Base-by-base conservation (phyloP, 2,797 vertebrate species). In the Characodon lateralis region DNA sequence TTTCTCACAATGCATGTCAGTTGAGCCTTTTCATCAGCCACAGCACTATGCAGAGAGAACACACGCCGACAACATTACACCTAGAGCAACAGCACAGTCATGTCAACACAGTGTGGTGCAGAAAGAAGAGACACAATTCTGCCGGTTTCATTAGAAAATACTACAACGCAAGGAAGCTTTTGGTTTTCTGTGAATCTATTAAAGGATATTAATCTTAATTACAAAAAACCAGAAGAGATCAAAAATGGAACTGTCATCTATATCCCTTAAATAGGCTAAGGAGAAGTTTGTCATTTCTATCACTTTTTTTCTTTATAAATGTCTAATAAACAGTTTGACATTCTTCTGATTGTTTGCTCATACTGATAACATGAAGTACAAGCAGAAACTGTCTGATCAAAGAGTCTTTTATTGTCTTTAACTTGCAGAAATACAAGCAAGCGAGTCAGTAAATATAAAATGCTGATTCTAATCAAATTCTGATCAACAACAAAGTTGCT, bases 11-110 rank as follows among this genome's bases (percentile, higher is more conserved):
- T 66, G 18, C 61, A 41, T 58, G 50, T 43, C 66, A 41, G 74
- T 66, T 26, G 66, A 48, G 66, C n/a, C 43, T 70, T 70, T 70
- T 70, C 66, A 70, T 70, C 66, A 26, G 41, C 66, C 41, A 9
- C 43, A 1, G 43, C 66, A 14, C 66, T 48, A 26, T 26, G 66
- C 66, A 28, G 41, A 26, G 41, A 26, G n/a, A 48, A 48, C 24
- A n/a, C 65, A 48, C 6, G 41, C 66, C 24, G 41, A 46, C 53
- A 69, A 4, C 39, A 46, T 35, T 31, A 58, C 31, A 31, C 22
- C 16, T 39, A 70, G 9, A 70, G 50, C 75, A 20, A 58, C 51
- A 31, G 43, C n/a, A 70, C 14, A 70, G 43, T 13, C 48, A 48
- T 26, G 66, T 69, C 66, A 69, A 69, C 51, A 53, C 66, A 46